A percentile compares a stretch with the other conserved stretches of the same genome.
Conservation (phyloP, 2,113 vertebrate genomes). For the Myotis davidii region DNA sequence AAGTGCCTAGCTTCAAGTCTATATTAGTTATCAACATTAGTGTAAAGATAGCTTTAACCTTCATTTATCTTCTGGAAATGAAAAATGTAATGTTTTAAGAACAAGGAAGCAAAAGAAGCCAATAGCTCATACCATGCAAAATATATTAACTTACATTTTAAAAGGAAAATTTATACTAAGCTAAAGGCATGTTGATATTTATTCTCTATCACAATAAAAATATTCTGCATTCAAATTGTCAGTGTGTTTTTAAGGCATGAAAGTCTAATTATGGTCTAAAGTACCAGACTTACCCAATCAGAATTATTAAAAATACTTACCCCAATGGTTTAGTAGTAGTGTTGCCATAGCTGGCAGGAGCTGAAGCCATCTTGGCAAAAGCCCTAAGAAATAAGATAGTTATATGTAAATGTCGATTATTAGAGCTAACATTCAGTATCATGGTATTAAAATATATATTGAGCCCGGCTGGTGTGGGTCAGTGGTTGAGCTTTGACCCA, state of each 20-base stretch:
- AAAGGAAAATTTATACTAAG: conserved; percentile 9
- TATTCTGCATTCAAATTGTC: not conserved
- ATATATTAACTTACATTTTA: not conserved
- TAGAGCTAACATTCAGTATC: not conserved
- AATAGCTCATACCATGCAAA: not conserved
- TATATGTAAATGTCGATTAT: not conserved
- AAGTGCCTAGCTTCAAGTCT: not conserved
- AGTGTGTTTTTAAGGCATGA: not conserved
- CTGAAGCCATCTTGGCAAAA: conserved; percentile 96
- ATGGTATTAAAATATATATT: not conserved
- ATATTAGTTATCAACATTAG: not conserved
- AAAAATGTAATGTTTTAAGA: conserved; percentile 49
- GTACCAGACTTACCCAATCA: not conserved
- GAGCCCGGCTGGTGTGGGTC: not conserved
- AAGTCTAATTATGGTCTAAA: not conserved
- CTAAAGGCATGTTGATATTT: not conserved
- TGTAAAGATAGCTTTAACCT: conserved; percentile 18
- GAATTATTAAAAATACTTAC: conserved; percentile 83
- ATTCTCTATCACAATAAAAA: not conserved
- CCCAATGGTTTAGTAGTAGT: conserved; percentile 94
- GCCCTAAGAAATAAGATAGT: conserved; percentile 86
- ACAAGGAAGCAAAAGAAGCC: not conserved
- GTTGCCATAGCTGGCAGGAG: conserved; percentile 94
- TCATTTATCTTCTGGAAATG: not conserved
- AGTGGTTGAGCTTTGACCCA: no score